These are phyloP conservation scores for Dynastes maya DNA, from an alignment of 2,888 invertebrate genomes.

Conservation along the genomic window DNA sequence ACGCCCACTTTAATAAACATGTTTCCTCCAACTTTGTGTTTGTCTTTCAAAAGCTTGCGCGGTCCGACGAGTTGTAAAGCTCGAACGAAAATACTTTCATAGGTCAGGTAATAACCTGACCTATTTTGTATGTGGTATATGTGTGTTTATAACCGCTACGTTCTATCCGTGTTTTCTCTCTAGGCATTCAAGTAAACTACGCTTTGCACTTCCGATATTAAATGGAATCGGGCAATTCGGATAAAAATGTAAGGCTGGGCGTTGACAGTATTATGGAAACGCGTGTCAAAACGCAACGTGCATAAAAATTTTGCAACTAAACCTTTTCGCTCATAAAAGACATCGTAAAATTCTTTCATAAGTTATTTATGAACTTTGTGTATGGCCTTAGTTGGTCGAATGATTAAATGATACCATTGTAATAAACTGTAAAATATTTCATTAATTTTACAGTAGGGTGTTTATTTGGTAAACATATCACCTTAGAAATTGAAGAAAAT, in stretches of 20 bases:
- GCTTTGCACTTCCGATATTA: constrained; percentile 25
- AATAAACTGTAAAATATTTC: not conserved
- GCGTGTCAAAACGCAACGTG: not conserved
- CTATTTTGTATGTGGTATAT: not conserved
- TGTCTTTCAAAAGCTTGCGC: constrained; percentile 12
- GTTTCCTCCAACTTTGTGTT: not conserved
- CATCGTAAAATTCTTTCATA: not conserved
- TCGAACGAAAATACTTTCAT: constrained; percentile 23
- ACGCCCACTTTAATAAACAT: not conserved
- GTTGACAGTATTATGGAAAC: not conserved
- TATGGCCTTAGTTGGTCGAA: not conserved
- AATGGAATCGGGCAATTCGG: not conserved
- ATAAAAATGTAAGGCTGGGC: not conserved
- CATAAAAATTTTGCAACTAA: not conserved
- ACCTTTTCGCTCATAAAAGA: not conserved
- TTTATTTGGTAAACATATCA: not conserved
- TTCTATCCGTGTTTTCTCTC: not conserved
- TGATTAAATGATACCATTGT: not conserved
- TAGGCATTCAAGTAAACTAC: constrained; percentile 6
- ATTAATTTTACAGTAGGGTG: not conserved
- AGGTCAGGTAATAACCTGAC: constrained; percentile 29
- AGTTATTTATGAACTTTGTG: not conserved
- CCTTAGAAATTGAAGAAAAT: not conserved
- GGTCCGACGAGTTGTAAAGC: constrained; percentile 1
- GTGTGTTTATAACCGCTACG: constrained; percentile 5